Evolutionary conservation across 2,888 invertebrate species (phyloP), one percentile per base, ranked within the genome.

Genomic region (Pammene fasciana): DNA sequence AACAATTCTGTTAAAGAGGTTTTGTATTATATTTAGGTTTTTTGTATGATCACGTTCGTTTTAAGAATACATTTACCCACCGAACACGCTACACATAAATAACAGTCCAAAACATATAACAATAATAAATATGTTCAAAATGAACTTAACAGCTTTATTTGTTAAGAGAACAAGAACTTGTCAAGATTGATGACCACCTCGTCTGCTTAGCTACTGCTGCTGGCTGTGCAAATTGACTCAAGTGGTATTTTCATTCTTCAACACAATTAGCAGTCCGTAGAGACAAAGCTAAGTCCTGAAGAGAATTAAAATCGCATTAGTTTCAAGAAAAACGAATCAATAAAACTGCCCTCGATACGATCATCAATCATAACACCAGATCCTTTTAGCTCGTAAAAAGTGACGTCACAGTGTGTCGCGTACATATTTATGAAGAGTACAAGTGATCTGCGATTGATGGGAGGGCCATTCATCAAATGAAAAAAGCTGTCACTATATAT

Each of bases 371-470:
- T 79, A 76, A 73, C 73, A 75, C 77, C 77, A 79, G 79, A 78
- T 81, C 81, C 81, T 82, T 85, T 81, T 76, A 76, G 80, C 82
- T 79, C 80, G 83, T 85, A 90, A 90, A 90, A 89, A 89, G 79
- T 84, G 86, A 86, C 83, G 84, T 86, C 85, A 88, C 82, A 85
- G 81, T 82, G 81, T 82, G 81, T 82, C 83, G 79, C 85, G 87
- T 90, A 90, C 90, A 91, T 91, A 90, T 91, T 92, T 91, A 90
- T 90, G 89, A 90, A 88, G 85, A 82, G 81, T 79, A 81, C 85
- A 80, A 89, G 86, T 86, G 87, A 86, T 86, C 87, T 88, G 90
- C 84, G 80, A 84, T 85, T 86, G 89, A 90, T 87, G 85, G 86
- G 76, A 79, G 73, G 76, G 77, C 82, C 87, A 90, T 90, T 88